Percentiles rank a stretch among this genome's conserved stretches.
These are phyloP conservation scores for Prietella phreatophila DNA, from an alignment of 2,113 vertebrate species.

Conservation along the genomic window DNA sequence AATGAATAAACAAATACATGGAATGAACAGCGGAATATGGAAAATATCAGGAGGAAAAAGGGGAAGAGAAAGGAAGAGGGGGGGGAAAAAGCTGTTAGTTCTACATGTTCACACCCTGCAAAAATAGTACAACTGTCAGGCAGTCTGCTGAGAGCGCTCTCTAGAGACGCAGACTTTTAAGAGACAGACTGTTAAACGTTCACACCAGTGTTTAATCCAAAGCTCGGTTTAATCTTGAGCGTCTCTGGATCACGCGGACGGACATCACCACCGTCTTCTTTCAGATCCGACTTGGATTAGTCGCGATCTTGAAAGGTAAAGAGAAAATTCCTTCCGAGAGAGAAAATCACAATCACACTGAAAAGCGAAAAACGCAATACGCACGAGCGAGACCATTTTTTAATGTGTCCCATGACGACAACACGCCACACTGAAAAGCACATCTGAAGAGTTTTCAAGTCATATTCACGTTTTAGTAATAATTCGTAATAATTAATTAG, in stretches of 20 bases:
- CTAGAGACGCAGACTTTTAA: slow-evolving; percentile 6
- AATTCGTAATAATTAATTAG: too few species aligned
- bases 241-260: not conserved
- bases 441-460: not conserved
- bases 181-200: not conserved
- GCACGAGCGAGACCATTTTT: not conserved
- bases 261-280: not conserved
- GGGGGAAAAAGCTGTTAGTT: slow-evolving; percentile 57
- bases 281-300: not conserved
- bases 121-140: slow-evolving; percentile 20
- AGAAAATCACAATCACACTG: not conserved
- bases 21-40: slow-evolving; percentile 12
- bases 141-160: slow-evolving; percentile 2
- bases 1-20: slow-evolving; percentile 4
- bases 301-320: not conserved
- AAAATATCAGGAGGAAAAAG: slow-evolving; percentile 28
- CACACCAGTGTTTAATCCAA: not conserved
- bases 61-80: slow-evolving; percentile 8
- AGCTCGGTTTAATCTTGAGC: not conserved
- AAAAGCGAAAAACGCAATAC: not conserved
- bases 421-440: not conserved
- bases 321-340: not conserved
- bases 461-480: not conserved
- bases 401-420: not conserved
- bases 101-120: slow-evolving; percentile 39